Evolutionary conservation across 2,113 vertebrate species (phyloP), one percentile per base, ranked within the genome.

Genomic region (Albula goreensis): DNA sequence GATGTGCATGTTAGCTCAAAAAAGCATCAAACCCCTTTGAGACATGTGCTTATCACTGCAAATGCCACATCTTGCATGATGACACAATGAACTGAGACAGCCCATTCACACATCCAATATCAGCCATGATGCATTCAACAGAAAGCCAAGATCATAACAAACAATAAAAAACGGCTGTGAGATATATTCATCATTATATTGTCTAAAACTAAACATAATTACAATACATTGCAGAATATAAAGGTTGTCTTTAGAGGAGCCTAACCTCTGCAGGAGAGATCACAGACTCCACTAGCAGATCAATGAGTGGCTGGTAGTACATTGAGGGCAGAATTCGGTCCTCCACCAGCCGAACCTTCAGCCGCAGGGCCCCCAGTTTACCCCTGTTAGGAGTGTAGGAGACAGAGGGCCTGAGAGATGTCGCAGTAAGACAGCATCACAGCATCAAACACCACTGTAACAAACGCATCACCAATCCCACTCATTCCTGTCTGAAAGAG

Each of bases 301-400:
- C 95, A 80, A 92, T 92, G 74, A 98, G 96, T 0, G 97, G 96
- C 93, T 95, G 96, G 90, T 97, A 97, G 92, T 91, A 96, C 51
- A 53, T 70, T 0, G 93, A 94, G 0, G 97, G 96, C 88, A 98
- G 92, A 83, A 98, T 95, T 0, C 89, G 92, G 86, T 98, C 97
- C 92, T 98, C 97, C 0, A 92, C 90, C 89, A 98, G 93, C 22
- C 95, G 94, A 66, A 97, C 95, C 77, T 96, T 96, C 90, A 98
- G 93, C 85, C 97, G 93, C 89, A 98, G 92, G 0, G 97, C 96
- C 0, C 98, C 98, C 91, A 98, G 95, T 86, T 92, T 96, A 0
- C 95, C 96, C 86, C 97, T 96, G 87, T 12, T 22, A 57, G 57
- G 80, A 41, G 31, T 41, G 31, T 41, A 41, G 31, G 11, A 83